Evolutionary conservation across 1,140 invertebrate genomes (phyloP).

Genomic region (Macrostomum lignano): DNA sequence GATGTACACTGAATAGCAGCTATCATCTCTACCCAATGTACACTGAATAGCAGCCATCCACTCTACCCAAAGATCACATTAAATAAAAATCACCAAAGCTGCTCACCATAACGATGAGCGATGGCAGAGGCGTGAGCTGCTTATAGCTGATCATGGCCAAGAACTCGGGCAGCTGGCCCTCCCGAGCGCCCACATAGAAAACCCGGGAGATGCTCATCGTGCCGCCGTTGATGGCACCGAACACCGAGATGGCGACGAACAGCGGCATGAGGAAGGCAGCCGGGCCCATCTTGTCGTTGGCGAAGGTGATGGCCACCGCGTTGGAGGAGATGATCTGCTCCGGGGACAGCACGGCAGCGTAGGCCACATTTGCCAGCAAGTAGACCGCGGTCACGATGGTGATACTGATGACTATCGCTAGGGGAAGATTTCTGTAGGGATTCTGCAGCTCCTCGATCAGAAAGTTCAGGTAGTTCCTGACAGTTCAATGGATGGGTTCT

Average conservation of each 20-base stretch:
- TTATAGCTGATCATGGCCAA: conserved; percentile 70
- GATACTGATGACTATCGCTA: conserved; percentile 30
- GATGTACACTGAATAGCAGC: no score
- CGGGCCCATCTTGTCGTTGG: conserved; percentile 2
- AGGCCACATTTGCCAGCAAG: conserved; percentile 29
- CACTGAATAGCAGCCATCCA: no score
- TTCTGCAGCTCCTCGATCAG: conserved; percentile 56
- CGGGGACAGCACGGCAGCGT: conserved; percentile 29
- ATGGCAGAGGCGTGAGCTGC: conserved; percentile 59
- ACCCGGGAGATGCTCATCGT: background rate
- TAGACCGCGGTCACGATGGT: conserved; percentile 29
- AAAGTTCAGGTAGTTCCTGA: conserved; percentile 29
- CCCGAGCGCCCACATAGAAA: conserved; percentile 60
- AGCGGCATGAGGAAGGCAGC: background rate
- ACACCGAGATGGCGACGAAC: conserved; percentile 2
- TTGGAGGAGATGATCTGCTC: conserved; percentile 26
- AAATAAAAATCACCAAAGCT: background rate
- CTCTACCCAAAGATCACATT: background rate
- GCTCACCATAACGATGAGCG: conserved; percentile 54
- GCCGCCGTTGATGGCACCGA: conserved; percentile 4
- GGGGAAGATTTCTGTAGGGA: conserved; percentile 36
- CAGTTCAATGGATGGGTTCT: conserved; percentile 6
- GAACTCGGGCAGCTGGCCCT: conserved; percentile 78
- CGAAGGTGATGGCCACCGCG: conserved; percentile 25
- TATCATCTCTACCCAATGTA: no score